phyloP scores from a whole-genome alignment of 2,888 invertebrate genomes.

The Acronicta aceris region DNA sequence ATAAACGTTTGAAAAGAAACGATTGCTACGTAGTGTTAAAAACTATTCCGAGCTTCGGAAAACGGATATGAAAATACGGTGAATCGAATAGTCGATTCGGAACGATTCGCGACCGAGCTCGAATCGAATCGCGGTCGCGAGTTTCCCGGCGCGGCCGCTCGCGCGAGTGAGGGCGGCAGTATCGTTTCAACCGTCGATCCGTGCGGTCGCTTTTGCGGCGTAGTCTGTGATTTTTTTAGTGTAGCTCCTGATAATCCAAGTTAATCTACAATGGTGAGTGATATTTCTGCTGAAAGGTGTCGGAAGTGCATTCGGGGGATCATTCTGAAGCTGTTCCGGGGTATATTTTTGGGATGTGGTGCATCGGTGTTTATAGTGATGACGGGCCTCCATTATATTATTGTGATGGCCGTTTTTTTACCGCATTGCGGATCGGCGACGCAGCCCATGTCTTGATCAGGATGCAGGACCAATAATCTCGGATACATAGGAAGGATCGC shows the following conservation, averaged over 20 bases:
- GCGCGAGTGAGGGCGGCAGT: constrained; percentile 90
- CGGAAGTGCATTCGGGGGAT: constrained; percentile 78
- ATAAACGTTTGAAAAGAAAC: constrained; percentile 73
- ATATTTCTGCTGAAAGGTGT: constrained; percentile 81
- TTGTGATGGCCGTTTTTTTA: constrained; percentile 89
- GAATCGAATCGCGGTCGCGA: constrained; percentile 84
- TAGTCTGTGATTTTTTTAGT: constrained; percentile 89
- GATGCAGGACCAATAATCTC: constrained; percentile 54
- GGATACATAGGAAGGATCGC: constrained; percentile 50
- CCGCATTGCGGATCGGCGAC: constrained; percentile 86
- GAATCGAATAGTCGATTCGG: constrained; percentile 84
- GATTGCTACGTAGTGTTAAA: constrained; percentile 67
- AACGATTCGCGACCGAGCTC: constrained; percentile 84
- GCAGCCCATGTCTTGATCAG: constrained; percentile 63
- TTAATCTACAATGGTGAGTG: constrained; percentile 90
- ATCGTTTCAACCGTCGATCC: constrained; percentile 88
- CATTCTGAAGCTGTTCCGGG: constrained; percentile 65
- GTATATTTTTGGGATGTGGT: constrained; percentile 84
- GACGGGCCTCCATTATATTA: constrained; percentile 88
- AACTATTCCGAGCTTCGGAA: constrained; percentile 69
- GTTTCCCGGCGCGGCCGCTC: constrained; percentile 86
- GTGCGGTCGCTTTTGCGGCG: constrained; percentile 89
- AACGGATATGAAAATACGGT: constrained; percentile 83
- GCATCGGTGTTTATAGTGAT: constrained; percentile 88
- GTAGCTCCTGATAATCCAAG: constrained; percentile 90